Percentiles rank a stretch among this genome's conserved stretches.
Evolutionary conservation across 2,113 vertebrate genomes (phyloP).

Genomic region (Oryctolagus cuniculus): mOryCun1.1 NC_091440.1:116907001-116907500

Average conservation of each 20-base stretch:
- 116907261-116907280: slow-evolving; percentile 29
- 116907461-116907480: neutral
- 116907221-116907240: slow-evolving; percentile 55
- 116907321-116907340: slow-evolving; percentile 15
- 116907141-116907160: slow-evolving; percentile 48
- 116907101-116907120: slow-evolving; percentile 50
- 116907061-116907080: neutral
- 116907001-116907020: neutral
- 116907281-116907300: slow-evolving; percentile 19
- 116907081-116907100: slow-evolving; percentile 15
- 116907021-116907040: neutral
- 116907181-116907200: slow-evolving; percentile 53
- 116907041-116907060: neutral
- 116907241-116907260: slow-evolving; percentile 48
- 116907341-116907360: neutral
- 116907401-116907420: neutral
- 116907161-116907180: slow-evolving; percentile 25
- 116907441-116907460: slow-evolving; percentile 11
- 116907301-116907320: neutral
- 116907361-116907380: neutral
- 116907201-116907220: slow-evolving; percentile 1
- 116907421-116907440: neutral
- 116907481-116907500: neutral
- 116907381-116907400: neutral
- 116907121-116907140: slow-evolving; percentile 15